These are phyloP conservation scores for Pterocles gutturalis DNA, from an alignment of 2,113 vertebrate species.

Conservation along the genomic window DNA sequence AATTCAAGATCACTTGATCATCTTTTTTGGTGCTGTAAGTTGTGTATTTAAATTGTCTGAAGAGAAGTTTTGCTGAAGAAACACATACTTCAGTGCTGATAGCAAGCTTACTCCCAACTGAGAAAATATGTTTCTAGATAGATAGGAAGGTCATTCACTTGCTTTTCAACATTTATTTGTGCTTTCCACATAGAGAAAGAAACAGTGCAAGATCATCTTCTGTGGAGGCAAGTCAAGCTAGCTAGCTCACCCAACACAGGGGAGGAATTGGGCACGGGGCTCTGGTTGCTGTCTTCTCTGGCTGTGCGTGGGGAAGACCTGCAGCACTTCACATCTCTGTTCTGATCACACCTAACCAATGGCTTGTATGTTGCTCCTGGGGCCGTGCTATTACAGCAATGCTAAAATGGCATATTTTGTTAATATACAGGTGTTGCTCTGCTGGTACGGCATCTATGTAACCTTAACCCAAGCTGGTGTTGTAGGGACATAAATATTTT, in stretches of 20 bases:
- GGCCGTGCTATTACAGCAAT: not conserved
- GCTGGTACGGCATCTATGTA: not conserved
- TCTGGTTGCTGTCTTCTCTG: not conserved
- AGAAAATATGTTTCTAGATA: not conserved
- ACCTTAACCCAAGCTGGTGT: not conserved
- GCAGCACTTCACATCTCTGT: not conserved
- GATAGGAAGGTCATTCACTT: not conserved
- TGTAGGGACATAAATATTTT: not conserved
- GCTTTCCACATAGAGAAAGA: not conserved
- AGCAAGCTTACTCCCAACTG: not conserved
- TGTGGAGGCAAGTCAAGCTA: not conserved
- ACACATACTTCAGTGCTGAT: not conserved
- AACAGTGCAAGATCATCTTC: not conserved
- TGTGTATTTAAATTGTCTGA: not conserved
- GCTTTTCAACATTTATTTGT: not conserved
- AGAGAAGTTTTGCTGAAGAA: not conserved
- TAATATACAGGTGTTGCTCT: not conserved
- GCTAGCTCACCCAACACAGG: fast-evolving
- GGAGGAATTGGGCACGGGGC: not conserved
- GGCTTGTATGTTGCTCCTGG: not conserved
- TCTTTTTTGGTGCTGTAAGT: not conserved
- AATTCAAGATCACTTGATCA: fast-evolving
- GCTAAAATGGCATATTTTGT: not conserved
- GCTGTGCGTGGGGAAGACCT: not conserved
- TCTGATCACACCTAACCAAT: not conserved